phyloP scores from a whole-genome alignment of 2,888 invertebrate genomes.

The Scotopteryx bipunctaria region DNA sequence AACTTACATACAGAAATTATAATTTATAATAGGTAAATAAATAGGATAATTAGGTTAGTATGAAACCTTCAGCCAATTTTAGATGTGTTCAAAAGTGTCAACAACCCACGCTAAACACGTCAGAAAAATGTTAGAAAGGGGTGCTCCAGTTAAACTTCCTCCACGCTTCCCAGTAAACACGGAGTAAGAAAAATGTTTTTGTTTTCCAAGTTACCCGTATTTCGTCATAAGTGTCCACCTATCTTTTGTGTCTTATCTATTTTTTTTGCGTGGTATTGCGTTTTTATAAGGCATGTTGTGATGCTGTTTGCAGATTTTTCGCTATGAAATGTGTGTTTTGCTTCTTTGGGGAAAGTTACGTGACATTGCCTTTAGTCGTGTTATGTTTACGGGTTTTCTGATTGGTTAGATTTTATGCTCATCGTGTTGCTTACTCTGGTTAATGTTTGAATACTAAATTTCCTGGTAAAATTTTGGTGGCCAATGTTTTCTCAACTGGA shows the following conservation, averaged over 20 bases:
- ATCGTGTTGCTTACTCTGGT: not conserved
- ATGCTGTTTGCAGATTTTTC: constrained; percentile 24
- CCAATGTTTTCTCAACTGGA: too few relatives aligned
- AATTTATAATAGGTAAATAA: too few relatives aligned
- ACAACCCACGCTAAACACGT: not conserved
- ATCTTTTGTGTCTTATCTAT: constrained; percentile 40
- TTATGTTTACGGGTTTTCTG: constrained; percentile 2
- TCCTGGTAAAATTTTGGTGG: too few relatives aligned
- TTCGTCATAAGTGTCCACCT: constrained; percentile 59
- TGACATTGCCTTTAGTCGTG: not conserved
- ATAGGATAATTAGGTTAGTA: too few relatives aligned
- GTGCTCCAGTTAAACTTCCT: constrained; percentile 20
- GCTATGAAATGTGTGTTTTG: constrained; percentile 14
- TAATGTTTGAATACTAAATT: too few relatives aligned
- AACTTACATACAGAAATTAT: too few relatives aligned
- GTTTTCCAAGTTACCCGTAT: constrained; percentile 63
- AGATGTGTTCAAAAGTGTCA: not conserved
- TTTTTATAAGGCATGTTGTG: constrained; percentile 24
- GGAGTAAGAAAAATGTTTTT: constrained; percentile 78
- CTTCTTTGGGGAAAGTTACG: constrained; percentile 2
- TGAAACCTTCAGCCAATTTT: not conserved
- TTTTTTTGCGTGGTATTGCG: constrained; percentile 27
- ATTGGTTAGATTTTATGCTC: not conserved
- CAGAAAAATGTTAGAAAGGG: constrained; percentile 3
- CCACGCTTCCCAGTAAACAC: constrained; percentile 63